These are phyloP conservation scores for Scaptomyza caliginosa DNA, from an alignment of 2,888 invertebrate species.

Conservation along the genomic window DNA sequence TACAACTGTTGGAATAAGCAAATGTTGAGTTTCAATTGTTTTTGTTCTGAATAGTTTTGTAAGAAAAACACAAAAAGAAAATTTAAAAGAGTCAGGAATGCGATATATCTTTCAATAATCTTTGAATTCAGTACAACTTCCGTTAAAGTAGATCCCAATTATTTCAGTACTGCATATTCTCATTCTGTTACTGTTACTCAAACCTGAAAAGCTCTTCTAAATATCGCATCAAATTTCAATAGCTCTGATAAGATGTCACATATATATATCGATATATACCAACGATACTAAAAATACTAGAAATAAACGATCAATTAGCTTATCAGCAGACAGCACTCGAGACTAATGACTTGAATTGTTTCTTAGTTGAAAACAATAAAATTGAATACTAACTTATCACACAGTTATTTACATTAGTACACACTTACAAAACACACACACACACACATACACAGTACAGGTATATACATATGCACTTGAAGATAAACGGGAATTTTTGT, in stretches of 20 bases:
- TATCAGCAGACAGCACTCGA: slow-evolving; percentile 1
- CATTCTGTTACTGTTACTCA: too few relatives aligned
- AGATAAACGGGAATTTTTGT: too few relatives aligned
- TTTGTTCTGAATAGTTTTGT: too few relatives aligned
- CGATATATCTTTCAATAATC: too few relatives aligned
- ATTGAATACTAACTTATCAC: slow-evolving; percentile 6
- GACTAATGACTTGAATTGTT: not conserved
- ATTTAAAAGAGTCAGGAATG: too few relatives aligned
- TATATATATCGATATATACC: not conserved
- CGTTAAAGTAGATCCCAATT: too few relatives aligned
- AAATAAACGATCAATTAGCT: not conserved
- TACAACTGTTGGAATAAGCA: not conserved
- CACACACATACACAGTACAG: not conserved
- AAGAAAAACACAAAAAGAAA: too few relatives aligned
- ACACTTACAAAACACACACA: not conserved
- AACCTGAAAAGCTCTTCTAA: too few relatives aligned
- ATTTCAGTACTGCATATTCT: too few relatives aligned
- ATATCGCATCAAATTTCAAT: too few relatives aligned
- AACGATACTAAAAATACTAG: not conserved
- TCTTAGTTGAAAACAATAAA: not conserved
- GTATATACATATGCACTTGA: not conserved
- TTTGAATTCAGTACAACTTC: too few relatives aligned
- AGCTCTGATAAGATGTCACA: too few relatives aligned
- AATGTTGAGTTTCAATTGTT: not conserved
- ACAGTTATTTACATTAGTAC: not conserved